Base-by-base conservation (phyloP, 2,797 vertebrate genomes). In the Crypturellus tataupa region DNA sequence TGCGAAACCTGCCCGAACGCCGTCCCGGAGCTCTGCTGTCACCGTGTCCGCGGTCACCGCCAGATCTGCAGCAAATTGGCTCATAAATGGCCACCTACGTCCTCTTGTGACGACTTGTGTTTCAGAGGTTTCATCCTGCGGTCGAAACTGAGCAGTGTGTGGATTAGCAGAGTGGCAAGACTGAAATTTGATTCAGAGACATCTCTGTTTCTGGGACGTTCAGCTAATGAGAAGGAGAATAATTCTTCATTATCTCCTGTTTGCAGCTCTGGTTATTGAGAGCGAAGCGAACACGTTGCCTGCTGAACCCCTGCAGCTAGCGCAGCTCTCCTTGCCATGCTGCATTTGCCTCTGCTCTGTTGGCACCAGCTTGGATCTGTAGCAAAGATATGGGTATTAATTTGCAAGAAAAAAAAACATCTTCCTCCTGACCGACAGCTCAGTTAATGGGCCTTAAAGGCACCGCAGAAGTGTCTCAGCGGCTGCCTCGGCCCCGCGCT, bases 71-170 rank as follows among this genome's bases (percentile, higher is more conserved):
- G 35, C 10, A 9, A 12, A 25, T 10, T 2, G 18, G n/a, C 37
- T 21, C 3, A 6, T 29, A 1, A 53, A 3, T 49, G 5, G 25
- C 7, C 25, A 40, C 46, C 1, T 7, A 0, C 18, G 0, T 33
- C 31, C 23, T 44, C 33, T 31, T 9, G 3, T 6, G 18, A 65
- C 56, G 55, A 20, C 9, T 0, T 24, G 44, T 51, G 6, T 6
- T 71, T 62, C 69, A 17, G 80, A 59, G 31, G 18, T 69, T 39
- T 79, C 37, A 0, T 46, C 37, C 71, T 13, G 19, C 7, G 47
- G 13, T 6, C 12, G 27, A 1, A 21, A 1, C 33, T 9, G 2
- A 20, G 70, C 78, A 56, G 65, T 59, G 31, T 46, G 37, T 31
- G 44, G 24, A 23, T 27, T 71, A 13, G 33, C 83, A 19, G 67